Evolutionary conservation across 2,797 vertebrate species (phyloP), one percentile per base, ranked within the genome.

Genomic region (Smutsia gigantea): DNA sequence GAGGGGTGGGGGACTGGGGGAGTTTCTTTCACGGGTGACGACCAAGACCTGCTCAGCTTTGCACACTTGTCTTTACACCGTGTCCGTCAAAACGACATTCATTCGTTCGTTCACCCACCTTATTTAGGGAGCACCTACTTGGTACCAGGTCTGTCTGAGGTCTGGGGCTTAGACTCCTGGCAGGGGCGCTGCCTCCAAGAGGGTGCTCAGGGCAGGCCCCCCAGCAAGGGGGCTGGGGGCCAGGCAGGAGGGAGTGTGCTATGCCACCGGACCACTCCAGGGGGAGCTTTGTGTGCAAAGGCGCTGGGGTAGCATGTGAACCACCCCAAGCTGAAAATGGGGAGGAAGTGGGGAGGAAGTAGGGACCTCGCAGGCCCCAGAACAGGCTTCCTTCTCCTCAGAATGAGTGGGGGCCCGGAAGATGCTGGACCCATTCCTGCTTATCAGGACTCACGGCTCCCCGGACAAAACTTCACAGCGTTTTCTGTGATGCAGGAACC

Each of bases 51-150:
- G 11, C 39, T 25, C 23, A 23, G 51, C 12, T 8, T 34, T 12
- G 0, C 0, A 1, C 6, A 1, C n/a, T 3, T 29, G 2, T 1
- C 19, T 1, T 29, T 51, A 7, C 19, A 7, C 53, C 0, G 0
- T 10, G 8, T 25, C 66, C 37, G 7, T 34, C 9, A 15, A 15
- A 2, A 31, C 23, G 1, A 0, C 18, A 25, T 3, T 17, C 27
- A 6, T 63, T 25, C 46, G 1, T 8, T 42, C 61, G 3, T 25
- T 7, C 15, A 1, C 12, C 85, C 71, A 31, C 63, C 7, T 0
- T 21, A 46, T 10, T 21, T n/a, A 4, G 0, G 3, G 15, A 46
- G 49, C 37, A 2, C 46, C 71, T 19, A 2, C 5, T 1, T 17
- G 5, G 49, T 25, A 17, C 46, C 34, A 68, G 37, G 21, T 49